phyloP scores from a whole-genome alignment of 2,888 invertebrate species.

The Prosapia bicincta region DNA sequence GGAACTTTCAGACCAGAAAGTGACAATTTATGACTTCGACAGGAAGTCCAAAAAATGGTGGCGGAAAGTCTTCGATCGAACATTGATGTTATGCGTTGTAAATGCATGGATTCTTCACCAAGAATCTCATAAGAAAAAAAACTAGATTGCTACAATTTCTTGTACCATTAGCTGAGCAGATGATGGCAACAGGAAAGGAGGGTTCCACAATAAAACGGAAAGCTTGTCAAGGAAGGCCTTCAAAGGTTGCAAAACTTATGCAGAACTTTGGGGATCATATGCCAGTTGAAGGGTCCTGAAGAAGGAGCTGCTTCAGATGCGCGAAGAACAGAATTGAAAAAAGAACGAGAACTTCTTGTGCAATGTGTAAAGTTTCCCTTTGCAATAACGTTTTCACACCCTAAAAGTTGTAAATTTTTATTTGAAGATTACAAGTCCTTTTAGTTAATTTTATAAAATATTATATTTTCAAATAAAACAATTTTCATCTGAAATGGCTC shows the following conservation, averaged over 20 bases:
- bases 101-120: slow-evolving; percentile 38
- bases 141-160: too few species aligned
- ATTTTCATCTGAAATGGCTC: too few species aligned
- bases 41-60: too few species aligned
- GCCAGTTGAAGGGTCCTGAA: slow-evolving; percentile 27
- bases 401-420: slow-evolving; percentile 9
- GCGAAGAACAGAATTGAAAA: too few species aligned
- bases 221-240: too few species aligned
- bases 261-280: slow-evolving; percentile 27
- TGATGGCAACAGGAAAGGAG: too few species aligned
- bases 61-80: slow-evolving; percentile 40
- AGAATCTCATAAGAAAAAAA: slow-evolving; percentile 26
- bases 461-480: too few species aligned
- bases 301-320: slow-evolving; percentile 30
- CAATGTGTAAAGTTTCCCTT: slow-evolving; percentile 16
- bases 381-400: too few species aligned
- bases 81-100: slow-evolving; percentile 38
- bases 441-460: too few species aligned
- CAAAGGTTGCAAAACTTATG: slow-evolving; percentile 17
- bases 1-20: slow-evolving; percentile 41
- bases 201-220: too few species aligned
- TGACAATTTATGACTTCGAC: slow-evolving; percentile 39
- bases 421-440: slow-evolving; percentile 7
- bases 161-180: too few species aligned
- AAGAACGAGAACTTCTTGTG: slow-evolving; percentile 22